Evolutionary conservation across 2,113 vertebrate genomes (phyloP).

Genomic region (Connochaetes taurinus): DNA sequence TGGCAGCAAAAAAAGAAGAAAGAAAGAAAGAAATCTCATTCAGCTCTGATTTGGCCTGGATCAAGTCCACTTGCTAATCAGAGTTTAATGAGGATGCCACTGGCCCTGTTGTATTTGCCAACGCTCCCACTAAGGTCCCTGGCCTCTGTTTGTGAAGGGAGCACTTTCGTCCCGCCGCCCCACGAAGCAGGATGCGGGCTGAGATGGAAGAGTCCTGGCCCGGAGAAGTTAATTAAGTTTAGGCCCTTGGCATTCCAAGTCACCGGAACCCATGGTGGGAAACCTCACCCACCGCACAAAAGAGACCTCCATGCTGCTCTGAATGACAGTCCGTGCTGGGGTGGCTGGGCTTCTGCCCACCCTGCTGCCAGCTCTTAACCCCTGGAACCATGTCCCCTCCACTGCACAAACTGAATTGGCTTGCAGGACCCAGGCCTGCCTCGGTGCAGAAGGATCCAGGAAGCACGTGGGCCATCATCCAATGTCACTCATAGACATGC

Average conservation of each 20-base stretch:
- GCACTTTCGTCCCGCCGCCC: constrained; percentile 70
- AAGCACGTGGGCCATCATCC: not conserved
- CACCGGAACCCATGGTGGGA: constrained; percentile 61
- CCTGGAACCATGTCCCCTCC: constrained; percentile 1
- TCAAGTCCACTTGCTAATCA: constrained; percentile 85
- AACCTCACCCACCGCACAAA: constrained; percentile 61
- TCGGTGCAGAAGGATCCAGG: not conserved
- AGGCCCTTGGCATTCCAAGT: constrained; percentile 56
- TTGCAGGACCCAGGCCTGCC: not conserved
- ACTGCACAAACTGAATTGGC: constrained; percentile 49
- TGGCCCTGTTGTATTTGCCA: constrained; percentile 76
- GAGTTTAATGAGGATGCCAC: constrained; percentile 84
- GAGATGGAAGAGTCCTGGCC: constrained; percentile 56
- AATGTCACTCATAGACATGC: not conserved
- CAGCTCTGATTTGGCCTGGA: constrained; percentile 80
- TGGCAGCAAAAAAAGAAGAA: constrained; percentile 64
- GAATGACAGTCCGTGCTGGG: not conserved
- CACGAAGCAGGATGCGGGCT: constrained; percentile 46
- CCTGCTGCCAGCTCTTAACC: constrained; percentile 58
- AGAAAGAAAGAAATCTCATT: constrained; percentile 69
- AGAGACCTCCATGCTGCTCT: constrained; percentile 7
- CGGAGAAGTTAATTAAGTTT: constrained; percentile 74
- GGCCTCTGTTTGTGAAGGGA: constrained; percentile 71
- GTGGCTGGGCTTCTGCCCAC: not conserved
- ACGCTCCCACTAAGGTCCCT: constrained; percentile 64